A percentile compares a stretch with the other conserved stretches of the same genome.
Evolutionary conservation across 2,888 invertebrate species (phyloP).

Genomic region (Drosophila mimetica): DNA sequence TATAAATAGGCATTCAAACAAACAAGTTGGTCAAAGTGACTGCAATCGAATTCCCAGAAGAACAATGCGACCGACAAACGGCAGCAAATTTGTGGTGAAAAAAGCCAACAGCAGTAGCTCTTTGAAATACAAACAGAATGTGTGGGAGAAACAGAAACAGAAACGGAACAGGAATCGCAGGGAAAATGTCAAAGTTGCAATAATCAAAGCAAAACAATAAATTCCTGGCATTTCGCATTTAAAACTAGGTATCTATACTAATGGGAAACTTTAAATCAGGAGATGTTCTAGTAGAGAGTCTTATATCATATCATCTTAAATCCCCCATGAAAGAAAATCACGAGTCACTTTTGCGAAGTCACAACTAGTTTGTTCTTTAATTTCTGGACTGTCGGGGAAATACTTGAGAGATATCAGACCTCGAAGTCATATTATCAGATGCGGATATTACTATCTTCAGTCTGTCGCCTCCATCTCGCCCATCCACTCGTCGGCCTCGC

Average conservation of each 20-base stretch:
- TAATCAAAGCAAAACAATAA: background rate
- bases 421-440: background rate
- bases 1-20: conserved; percentile 59
- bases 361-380: background rate
- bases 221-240: background rate
- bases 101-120: background rate
- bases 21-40: conserved; percentile 32
- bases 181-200: conserved; percentile 2
- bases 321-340: too few species aligned
- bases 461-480: background rate
- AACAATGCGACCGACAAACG: conserved; percentile 13
- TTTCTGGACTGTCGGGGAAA: background rate
- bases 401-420: background rate
- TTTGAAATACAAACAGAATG: background rate
- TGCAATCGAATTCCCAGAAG: conserved; percentile 37
- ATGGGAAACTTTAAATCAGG: too few species aligned
- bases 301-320: too few species aligned
- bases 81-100: background rate
- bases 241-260: background rate
- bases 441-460: background rate
- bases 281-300: too few species aligned
- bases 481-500: background rate
- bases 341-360: too few species aligned
- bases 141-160: background rate
- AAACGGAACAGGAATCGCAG: background rate